Evolutionary conservation across 2,888 invertebrate species (phyloP).

Genomic region (Lepidochrysops patricia): DNA sequence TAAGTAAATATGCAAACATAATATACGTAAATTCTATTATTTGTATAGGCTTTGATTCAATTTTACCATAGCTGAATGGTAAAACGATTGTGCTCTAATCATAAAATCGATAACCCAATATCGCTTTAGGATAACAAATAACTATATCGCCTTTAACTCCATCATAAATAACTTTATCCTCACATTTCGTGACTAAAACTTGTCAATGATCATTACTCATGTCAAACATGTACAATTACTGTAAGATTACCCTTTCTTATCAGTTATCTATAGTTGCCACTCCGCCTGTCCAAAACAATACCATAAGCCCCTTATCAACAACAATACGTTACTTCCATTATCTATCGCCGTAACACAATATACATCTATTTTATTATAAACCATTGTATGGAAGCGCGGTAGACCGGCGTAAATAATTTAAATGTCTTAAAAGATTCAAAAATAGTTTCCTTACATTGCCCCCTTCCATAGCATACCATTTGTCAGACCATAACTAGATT

Average conservation of each 20-base stretch:
- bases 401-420: constrained; percentile 72
- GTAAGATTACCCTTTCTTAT: constrained; percentile 44
- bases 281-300: constrained; percentile 60
- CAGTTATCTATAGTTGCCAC: constrained; percentile 63
- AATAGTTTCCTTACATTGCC: constrained; percentile 74
- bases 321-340: constrained; percentile 68
- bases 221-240: constrained; percentile 40
- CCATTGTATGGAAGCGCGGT: constrained; percentile 65
- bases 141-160: neutral
- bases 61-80: no score
- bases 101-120: neutral
- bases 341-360: constrained; percentile 66
- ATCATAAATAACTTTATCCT: neutral
- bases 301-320: constrained; percentile 67
- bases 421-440: constrained; percentile 75
- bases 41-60: neutral
- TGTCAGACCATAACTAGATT: constrained; percentile 74
- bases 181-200: constrained; percentile 1
- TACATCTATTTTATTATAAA: constrained; percentile 73
- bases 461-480: constrained; percentile 73
- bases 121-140: neutral
- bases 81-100: no score
- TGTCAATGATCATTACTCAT: constrained; percentile 6
- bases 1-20: no score
- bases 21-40: no score